Evolutionary conservation across 2,797 vertebrate genomes (phyloP).

Genomic region (Enteromius afrohamiltoni): DNA sequence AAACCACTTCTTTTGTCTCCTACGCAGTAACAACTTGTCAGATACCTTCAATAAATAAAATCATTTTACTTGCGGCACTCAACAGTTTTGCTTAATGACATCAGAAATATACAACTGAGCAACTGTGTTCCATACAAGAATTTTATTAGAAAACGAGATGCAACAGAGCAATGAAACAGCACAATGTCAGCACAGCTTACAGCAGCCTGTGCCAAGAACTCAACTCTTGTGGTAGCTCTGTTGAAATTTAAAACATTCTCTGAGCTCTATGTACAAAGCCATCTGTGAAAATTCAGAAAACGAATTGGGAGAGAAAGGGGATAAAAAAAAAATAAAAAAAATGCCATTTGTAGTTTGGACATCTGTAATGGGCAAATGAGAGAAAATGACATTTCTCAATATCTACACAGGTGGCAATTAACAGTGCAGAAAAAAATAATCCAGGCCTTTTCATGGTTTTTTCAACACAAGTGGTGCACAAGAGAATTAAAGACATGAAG

Average conservation of each 20-base stretch:
- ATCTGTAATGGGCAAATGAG: conserved; percentile 68
- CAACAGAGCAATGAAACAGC: conserved; percentile 80
- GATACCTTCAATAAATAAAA: background rate
- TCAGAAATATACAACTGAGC: background rate
- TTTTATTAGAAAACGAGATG: conserved; percentile 85
- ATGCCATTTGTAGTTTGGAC: conserved; percentile 59
- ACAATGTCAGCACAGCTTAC: conserved; percentile 86
- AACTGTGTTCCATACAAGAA: conserved; percentile 69
- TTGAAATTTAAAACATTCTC: conserved; percentile 91
- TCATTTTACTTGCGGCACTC: background rate
- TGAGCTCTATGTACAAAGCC: conserved; percentile 90
- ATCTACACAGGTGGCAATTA: conserved; percentile 63
- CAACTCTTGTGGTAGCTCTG: conserved; percentile 84
- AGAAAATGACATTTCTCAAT: conserved; percentile 15
- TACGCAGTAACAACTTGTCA: background rate
- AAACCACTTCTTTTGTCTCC: no score
- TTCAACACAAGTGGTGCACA: conserved; percentile 66
- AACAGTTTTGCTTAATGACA: background rate
- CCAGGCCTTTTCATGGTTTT: conserved; percentile 63
- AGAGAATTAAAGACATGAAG: conserved; percentile 38
- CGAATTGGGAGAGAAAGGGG: conserved; percentile 71
- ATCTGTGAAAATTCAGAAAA: conserved; percentile 80
- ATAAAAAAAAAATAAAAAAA: conserved; percentile 25
- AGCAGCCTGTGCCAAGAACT: conserved; percentile 83
- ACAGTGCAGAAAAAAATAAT: conserved; percentile 60